Evolutionary conservation across 37 sponge, comb jelly and placozoan species (phyloP).

Genomic region (Chondrilla cf. caribensis): DNA sequence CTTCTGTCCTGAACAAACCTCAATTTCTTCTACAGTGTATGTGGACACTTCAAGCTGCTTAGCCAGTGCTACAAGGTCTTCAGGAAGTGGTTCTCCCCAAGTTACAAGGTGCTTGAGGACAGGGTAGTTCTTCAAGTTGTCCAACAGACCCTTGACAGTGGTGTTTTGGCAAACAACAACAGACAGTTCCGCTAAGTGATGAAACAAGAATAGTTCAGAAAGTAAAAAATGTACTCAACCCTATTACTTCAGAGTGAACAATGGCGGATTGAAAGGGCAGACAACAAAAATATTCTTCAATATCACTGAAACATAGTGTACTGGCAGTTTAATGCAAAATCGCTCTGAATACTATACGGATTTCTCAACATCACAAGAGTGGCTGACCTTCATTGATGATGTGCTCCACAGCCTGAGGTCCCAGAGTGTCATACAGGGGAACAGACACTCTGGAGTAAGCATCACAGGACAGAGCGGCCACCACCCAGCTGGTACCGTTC

Average conservation of each 20-base stretch:
- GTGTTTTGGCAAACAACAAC: constrained; percentile 50
- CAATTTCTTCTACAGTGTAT: constrained; percentile 46
- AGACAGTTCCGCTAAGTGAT: constrained; percentile 42
- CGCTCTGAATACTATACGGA: no score
- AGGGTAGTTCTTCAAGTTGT: constrained; percentile 27
- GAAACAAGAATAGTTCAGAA: no score
- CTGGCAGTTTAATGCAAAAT: no score
- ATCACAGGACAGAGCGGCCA: constrained; percentile 76
- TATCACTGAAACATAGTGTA: no score
- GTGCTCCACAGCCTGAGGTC: constrained; percentile 79
- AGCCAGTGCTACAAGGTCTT: constrained; percentile 44
- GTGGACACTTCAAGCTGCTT: constrained; percentile 36
- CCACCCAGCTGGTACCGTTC: constrained; percentile 80
- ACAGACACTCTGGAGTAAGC: constrained; percentile 83
- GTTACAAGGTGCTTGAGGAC: constrained; percentile 55
- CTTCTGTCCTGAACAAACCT: constrained; percentile 57
- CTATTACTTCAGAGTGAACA: no score
- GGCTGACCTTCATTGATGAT: constrained; percentile 89
- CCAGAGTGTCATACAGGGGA: constrained; percentile 97
- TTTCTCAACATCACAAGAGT: no score
- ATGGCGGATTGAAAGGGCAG: no score
- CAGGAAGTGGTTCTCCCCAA: constrained; percentile 36
- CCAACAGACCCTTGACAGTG: constrained; percentile 41
- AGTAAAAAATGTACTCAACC: neutral
- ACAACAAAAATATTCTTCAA: no score